phyloP scores from a whole-genome alignment of 1,140 invertebrate species.

The Berghia stephanieae region DNA sequence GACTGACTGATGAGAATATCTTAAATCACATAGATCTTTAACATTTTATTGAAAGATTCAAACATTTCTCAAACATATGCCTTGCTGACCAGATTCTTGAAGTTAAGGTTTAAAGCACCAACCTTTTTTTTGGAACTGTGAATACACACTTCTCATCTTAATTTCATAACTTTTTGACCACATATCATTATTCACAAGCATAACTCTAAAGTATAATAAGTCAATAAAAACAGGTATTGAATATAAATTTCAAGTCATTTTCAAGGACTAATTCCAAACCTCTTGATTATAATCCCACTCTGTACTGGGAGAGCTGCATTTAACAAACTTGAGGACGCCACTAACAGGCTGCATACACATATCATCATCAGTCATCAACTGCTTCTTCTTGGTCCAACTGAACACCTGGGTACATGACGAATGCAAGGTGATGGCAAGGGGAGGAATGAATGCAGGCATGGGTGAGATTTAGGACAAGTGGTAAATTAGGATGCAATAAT shows the following conservation, averaged over 20 bases:
- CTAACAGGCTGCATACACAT: constrained; percentile 47
- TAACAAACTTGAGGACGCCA: constrained; percentile 39
- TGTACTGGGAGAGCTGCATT: constrained; percentile 40
- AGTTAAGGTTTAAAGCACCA: too few relatives aligned
- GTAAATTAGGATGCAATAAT: too few relatives aligned
- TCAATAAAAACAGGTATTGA: background rate
- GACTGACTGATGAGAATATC: too few relatives aligned
- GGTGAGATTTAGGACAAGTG: too few relatives aligned
- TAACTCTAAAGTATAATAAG: background rate
- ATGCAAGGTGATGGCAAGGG: constrained; percentile 12
- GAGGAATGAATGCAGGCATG: background rate
- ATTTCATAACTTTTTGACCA: too few relatives aligned
- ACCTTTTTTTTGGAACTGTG: too few relatives aligned
- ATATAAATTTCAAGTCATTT: background rate
- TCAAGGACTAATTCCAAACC: constrained; percentile 40
- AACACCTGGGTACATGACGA: constrained; percentile 76
- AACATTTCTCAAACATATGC: too few relatives aligned
- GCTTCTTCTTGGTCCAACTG: constrained; percentile 93
- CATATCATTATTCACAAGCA: too few relatives aligned
- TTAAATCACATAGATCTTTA: too few relatives aligned
- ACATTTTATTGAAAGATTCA: too few relatives aligned
- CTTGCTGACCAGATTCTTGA: too few relatives aligned
- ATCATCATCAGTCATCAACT: constrained; percentile 96
- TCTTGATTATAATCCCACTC: constrained; percentile 56
- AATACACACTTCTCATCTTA: too few relatives aligned